These are phyloP conservation scores for Dolichotis patagonum DNA, from an alignment of 2,113 vertebrate species.

Conservation along the genomic window DNA sequence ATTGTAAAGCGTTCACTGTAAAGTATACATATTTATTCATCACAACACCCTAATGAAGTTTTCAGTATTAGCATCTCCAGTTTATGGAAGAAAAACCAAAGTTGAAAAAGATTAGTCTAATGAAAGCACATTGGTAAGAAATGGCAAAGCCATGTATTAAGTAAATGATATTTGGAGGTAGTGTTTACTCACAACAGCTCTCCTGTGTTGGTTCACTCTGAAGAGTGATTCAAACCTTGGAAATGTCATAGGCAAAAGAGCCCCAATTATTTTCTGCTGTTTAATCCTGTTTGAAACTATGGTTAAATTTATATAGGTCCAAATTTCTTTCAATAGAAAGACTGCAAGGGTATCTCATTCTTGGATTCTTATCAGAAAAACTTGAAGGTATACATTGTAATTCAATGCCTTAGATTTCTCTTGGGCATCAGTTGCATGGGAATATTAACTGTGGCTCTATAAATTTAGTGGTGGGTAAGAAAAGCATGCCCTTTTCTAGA, in stretches of 20 bases:
- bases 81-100: neutral
- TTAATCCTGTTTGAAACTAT: neutral
- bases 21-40: slow-evolving; percentile 25
- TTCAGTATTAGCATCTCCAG: neutral
- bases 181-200: neutral
- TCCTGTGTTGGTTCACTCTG: neutral
- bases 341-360: neutral
- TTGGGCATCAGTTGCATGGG: neutral
- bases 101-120: neutral
- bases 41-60: neutral
- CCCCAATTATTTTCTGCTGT: neutral
- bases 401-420: neutral
- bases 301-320: neutral
- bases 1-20: neutral
- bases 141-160: too few relatives aligned
- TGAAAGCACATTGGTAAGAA: neutral
- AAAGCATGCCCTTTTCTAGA: neutral
- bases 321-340: too few relatives aligned
- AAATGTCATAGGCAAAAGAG: neutral
- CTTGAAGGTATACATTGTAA: neutral
- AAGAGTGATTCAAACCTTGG: neutral
- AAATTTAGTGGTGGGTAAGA: neutral
- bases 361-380: neutral
- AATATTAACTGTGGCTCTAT: neutral
- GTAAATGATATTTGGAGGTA: neutral